Evolutionary conservation across 2,888 invertebrate species (phyloP).

Genomic region (Drosophila mercatorum): DNA sequence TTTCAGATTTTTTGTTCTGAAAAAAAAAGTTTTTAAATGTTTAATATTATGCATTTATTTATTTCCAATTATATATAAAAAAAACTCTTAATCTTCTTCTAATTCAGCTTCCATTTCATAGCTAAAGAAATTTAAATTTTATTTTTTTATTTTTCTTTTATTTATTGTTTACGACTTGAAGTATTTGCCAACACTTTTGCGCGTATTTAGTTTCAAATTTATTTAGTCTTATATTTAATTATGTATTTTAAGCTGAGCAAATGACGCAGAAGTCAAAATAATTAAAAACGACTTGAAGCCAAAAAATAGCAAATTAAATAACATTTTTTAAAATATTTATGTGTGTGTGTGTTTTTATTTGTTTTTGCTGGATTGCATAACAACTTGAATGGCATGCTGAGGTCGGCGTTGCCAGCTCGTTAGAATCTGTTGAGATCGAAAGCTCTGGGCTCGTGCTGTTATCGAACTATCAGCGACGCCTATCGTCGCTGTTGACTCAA

Average conservation of each 20-base stretch:
- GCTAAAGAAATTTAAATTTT: too few species aligned
- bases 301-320: neutral
- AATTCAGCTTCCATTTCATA: too few species aligned
- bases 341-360: neutral
- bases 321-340: neutral
- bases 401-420: slow-evolving; percentile 1
- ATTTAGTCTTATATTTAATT: neutral
- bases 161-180: neutral
- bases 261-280: slow-evolving; percentile 2
- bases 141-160: too few species aligned
- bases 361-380: neutral
- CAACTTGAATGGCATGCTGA: neutral
- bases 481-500: neutral
- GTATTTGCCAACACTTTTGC: neutral
- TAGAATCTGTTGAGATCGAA: neutral
- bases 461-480: neutral
- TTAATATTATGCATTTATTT: too few species aligned
- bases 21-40: too few species aligned
- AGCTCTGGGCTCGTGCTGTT: neutral
- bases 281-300: neutral
- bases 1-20: too few species aligned
- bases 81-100: too few species aligned
- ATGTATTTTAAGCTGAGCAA: neutral
- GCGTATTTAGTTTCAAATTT: slow-evolving; percentile 1
- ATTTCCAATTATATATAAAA: too few species aligned